These are phyloP conservation scores for Sturnira hondurensis DNA, from an alignment of 2,113 vertebrate species.

Conservation along the genomic window DNA sequence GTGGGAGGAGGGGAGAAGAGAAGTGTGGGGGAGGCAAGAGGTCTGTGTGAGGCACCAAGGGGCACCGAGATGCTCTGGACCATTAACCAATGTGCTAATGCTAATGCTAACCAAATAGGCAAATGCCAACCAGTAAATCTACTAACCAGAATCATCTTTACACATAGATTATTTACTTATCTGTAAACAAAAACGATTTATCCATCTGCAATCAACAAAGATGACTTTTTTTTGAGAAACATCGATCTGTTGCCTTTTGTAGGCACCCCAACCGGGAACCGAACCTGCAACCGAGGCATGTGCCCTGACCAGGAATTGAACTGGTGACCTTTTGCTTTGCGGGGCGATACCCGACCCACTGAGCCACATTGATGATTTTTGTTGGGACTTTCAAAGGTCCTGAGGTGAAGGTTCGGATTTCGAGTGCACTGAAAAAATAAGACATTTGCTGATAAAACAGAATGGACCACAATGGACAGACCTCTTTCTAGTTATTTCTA, in stretches of 20 bases:
- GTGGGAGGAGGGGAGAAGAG: not conserved
- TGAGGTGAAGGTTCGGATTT: not conserved
- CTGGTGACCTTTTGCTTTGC: too few species aligned
- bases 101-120: not conserved
- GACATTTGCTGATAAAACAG: not conserved
- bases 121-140: not conserved
- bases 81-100: too few species aligned
- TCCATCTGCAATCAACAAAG: not conserved
- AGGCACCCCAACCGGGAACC: too few species aligned
- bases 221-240: not conserved
- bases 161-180: not conserved
- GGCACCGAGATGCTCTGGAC: rapidly evolving
- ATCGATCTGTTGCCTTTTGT: too few species aligned
- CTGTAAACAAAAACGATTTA: not conserved
- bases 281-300: too few species aligned
- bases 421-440: not conserved
- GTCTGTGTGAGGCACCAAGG: not conserved
- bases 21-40: not conserved
- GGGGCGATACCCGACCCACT: not conserved
- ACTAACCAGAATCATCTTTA: not conserved
- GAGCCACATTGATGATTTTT: not conserved
- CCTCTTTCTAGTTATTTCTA: not conserved
- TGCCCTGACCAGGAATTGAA: too few species aligned
- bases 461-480: not conserved
- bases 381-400: not conserved